phyloP scores from a whole-genome alignment of 2,888 invertebrate species.

The Drosophila maculinotata region DNA sequence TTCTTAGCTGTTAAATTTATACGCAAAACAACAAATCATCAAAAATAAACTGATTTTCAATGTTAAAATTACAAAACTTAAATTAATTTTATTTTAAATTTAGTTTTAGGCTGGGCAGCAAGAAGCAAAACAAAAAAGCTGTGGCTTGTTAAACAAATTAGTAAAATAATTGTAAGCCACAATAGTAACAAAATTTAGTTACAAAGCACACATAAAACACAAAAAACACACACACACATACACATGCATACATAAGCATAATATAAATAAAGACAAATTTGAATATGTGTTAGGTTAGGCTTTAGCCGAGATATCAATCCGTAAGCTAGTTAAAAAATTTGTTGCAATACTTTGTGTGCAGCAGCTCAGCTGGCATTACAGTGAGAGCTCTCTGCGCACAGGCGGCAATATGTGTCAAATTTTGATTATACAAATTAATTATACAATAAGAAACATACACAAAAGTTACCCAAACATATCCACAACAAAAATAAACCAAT shows the following conservation, averaged over 20 bases:
- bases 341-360: constrained; percentile 29
- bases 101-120: constrained; percentile 71
- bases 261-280: constrained; percentile 31
- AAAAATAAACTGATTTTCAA: constrained; percentile 77
- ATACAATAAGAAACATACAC: constrained; percentile 47
- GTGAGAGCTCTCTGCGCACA: neutral
- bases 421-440: constrained; percentile 68
- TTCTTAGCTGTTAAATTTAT: constrained; percentile 80
- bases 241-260: constrained; percentile 15
- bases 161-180: constrained; percentile 48
- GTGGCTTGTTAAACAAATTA: constrained; percentile 51
- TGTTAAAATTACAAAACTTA: constrained; percentile 68
- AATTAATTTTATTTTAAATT: constrained; percentile 63
- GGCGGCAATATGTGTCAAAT: constrained; percentile 67
- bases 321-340: constrained; percentile 45
- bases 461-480: constrained; percentile 61
- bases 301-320: constrained; percentile 28
- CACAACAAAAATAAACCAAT: constrained; percentile 43
- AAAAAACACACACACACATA: constrained; percentile 10
- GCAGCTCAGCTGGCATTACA: neutral
- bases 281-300: constrained; percentile 48
- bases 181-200: constrained; percentile 35
- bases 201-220: constrained; percentile 20
- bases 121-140: constrained; percentile 51
- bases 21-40: constrained; percentile 65